These are phyloP conservation scores for Apotomis turbidana DNA, from an alignment of 2,888 invertebrate genomes.

Conservation along the genomic window DNA sequence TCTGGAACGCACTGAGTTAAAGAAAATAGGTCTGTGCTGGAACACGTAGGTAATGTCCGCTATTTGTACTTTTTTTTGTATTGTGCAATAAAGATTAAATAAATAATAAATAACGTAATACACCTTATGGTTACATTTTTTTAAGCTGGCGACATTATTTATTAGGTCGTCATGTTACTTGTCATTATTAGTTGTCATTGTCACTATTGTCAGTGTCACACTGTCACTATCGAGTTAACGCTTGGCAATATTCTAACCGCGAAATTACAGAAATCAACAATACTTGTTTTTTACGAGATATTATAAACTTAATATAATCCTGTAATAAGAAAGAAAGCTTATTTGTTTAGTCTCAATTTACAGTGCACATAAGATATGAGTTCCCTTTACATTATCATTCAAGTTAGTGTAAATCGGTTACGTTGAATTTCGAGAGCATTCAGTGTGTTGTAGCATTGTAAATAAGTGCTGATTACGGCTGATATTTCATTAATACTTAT, in stretches of 20 bases:
- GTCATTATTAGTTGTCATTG: neutral
- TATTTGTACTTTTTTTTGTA: too few relatives aligned
- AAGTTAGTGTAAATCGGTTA: neutral
- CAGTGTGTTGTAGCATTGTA: neutral
- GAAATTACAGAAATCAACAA: slow-evolving; percentile 13
- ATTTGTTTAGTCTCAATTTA: neutral
- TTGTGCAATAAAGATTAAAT: too few relatives aligned
- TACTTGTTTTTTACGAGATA: neutral
- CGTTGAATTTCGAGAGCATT: neutral
- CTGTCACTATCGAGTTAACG: neutral
- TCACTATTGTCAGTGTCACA: neutral
- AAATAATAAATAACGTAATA: too few relatives aligned
- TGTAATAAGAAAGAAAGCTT: neutral
- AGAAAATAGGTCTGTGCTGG: too few relatives aligned
- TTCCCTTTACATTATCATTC: neutral
- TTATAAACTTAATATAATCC: neutral
- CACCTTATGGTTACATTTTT: neutral
- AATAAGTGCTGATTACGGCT: slow-evolving; percentile 3
- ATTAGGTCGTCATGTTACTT: too few relatives aligned
- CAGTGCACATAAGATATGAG: neutral
- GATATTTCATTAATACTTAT: neutral
- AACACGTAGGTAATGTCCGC: too few relatives aligned
- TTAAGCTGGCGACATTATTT: neutral
- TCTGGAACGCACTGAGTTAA: too few relatives aligned
- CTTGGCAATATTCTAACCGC: slow-evolving; percentile 6